Conservation (phyloP, 1,140 invertebrate genomes). For the Tetragonula clypearis region DNA sequence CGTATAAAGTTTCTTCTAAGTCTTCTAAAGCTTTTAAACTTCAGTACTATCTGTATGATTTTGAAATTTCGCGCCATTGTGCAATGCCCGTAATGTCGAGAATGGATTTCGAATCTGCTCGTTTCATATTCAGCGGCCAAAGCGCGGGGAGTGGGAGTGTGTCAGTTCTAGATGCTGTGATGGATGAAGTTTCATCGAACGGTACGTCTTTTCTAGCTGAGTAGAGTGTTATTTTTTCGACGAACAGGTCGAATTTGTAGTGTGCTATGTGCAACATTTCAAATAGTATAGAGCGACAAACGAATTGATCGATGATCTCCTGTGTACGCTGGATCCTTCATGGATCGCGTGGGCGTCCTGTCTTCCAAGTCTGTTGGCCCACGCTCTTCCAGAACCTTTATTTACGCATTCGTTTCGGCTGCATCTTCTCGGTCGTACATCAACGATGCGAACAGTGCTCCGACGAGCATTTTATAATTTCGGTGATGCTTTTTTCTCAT, state of each 20-base stretch:
- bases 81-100: not conserved
- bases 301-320: constrained; percentile 22
- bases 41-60: not conserved
- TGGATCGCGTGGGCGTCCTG: constrained; percentile 74
- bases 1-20: not conserved
- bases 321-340: constrained; percentile 34
- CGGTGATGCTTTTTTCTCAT: not conserved
- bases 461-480: not conserved
- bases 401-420: constrained; percentile 48
- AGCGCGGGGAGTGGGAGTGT: constrained; percentile 64
- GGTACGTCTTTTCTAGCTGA: constrained; percentile 69
- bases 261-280: not conserved
- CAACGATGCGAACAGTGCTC: not conserved
- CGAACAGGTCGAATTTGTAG: not conserved
- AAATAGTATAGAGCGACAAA: not conserved
- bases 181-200: constrained; percentile 75
- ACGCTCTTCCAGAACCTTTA: constrained; percentile 54
- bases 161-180: constrained; percentile 75
- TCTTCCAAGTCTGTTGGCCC: constrained; percentile 65
- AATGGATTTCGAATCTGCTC: constrained; percentile 23
- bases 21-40: too few species aligned
- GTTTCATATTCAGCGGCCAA: constrained; percentile 31
- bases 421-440: not conserved
- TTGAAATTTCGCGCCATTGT: constrained; percentile 11
- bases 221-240: constrained; percentile 5